Evolutionary conservation across 2,113 vertebrate species (phyloP), one percentile per base, ranked within the genome.

Genomic region (Ciconia boyciana): DNA sequence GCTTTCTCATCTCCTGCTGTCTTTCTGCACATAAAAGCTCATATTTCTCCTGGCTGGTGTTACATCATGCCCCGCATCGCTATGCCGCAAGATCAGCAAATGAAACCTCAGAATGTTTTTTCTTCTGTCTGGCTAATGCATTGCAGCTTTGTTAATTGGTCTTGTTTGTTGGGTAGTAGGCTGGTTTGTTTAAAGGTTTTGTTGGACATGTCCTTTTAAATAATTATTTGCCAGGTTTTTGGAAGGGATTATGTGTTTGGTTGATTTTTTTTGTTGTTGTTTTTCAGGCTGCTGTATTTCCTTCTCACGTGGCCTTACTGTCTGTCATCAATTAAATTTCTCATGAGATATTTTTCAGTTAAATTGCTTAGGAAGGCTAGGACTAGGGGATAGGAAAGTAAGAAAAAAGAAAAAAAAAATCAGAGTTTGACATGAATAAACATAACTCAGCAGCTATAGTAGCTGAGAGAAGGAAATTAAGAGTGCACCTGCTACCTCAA

Each of bases 1-100:
- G 16, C 31, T 95, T 95, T 74, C 86, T 91, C 88, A 92, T 96
- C 75, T 88, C 26, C 48, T 77, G 52, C 68, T 96, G 90, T 94
- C 86, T 86, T 90, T 90, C 87, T 69, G 39, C 68, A 82, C 81
- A 87, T 82, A 81, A 96, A 94, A 88, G 1, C 61, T 94, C 92
- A 61, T 94, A 81, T 90, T 96, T 96, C 79, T 95, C 39, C 75
- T 60, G 64, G 39, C 58, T 83, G n/a, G 18, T 49, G 20, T 72
- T 88, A 32, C 52, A 77, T 64, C 86, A 44, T 69, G 39, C 16
- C 36, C 54, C 72, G 64, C 31, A 54, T 52, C 13, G 71, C 41
- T 26, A 4, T 31, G 43, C 43, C 39, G 51, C 82, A 83, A 83
- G 57, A 94, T 14, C 34, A 78, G 14, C 14, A n/a, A 74, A 49